Evolutionary conservation across 1,140 invertebrate genomes (phyloP), one percentile per base, ranked within the genome.

Genomic region (Hypothenemus hampei): DNA sequence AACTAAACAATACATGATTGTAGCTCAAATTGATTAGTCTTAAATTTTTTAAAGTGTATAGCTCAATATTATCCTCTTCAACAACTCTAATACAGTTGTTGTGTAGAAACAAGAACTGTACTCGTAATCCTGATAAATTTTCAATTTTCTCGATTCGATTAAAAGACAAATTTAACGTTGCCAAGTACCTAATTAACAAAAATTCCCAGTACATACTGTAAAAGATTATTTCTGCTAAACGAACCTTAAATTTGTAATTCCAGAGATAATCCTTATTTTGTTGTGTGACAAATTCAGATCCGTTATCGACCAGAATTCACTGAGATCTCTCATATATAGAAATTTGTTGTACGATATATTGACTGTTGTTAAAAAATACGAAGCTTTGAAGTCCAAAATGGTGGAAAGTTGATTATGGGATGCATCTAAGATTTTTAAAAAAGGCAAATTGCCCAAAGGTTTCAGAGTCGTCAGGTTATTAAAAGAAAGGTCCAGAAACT

Each of bases 271-370:
- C 13, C 20, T 37, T 10, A 68, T 64, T 15, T 46, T 21, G 58
- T 68, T 68, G 33, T 64, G 33, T 4, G 65, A 57, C 36, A 68
- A 40, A 57, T 65, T 51, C 15, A 68, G 41, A 47, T 64, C 48
- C n/a, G 60, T 54, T 1, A 68, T 51, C 1, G 66, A 65, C 66
- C 66, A 68, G 50, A 68, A 68, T 3, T 49, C 48, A 11, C 52
- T 58, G 15, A 68, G 44, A 57, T 68, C 57, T 1, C 29, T 35
- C 26, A 68, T 66, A 15, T 41, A 11, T 29, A 31, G 43, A 6
- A 67, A 57, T 6, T 49, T 48, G 35, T 68, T 68, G 18, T 60
- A 20, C 5, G 63, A 60, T 19, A 60, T 60, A 53, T 67, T 65
- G 2, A 63, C 66, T 15, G 24, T 48, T 10, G 56, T 63, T 24